Conservation (phyloP, 2,888 invertebrate genomes). For the Chrysotoxum bicinctum region DNA sequence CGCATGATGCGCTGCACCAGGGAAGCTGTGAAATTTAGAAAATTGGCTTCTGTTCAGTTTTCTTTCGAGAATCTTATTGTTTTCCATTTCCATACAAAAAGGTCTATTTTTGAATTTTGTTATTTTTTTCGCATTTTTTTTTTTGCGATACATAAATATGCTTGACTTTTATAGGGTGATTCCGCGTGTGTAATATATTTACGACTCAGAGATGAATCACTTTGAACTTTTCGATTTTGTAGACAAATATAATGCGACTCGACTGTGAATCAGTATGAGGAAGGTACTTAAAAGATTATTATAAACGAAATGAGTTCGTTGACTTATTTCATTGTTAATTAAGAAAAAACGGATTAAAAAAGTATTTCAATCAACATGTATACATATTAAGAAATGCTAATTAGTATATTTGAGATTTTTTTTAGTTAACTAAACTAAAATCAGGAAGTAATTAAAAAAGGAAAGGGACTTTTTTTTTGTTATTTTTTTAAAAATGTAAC, state of each 20-base stretch:
- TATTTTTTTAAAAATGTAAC: no score
- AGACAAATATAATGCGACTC: slow-evolving; percentile 15
- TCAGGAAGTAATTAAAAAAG: no score
- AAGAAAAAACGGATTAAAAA: no score
- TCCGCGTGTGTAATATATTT: slow-evolving; percentile 43
- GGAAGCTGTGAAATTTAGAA: slow-evolving; percentile 52
- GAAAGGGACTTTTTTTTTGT: no score
- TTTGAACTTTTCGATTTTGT: slow-evolving; percentile 44
- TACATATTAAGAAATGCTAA: no score
- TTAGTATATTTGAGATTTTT: no score
- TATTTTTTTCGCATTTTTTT: not conserved
- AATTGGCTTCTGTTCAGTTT: slow-evolving; percentile 56
- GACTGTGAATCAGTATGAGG: slow-evolving; percentile 29
- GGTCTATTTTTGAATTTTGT: slow-evolving; percentile 40
- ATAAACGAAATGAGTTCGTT: slow-evolving; percentile 31
- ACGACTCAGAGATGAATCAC: slow-evolving; percentile 39
- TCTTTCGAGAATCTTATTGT: slow-evolving; percentile 59
- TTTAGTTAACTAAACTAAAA: no score
- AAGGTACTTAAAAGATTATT: slow-evolving; percentile 20
- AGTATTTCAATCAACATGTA: no score
- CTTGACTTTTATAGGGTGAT: slow-evolving; percentile 53
- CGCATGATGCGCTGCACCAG: slow-evolving; percentile 32
- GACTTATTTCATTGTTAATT: not conserved
- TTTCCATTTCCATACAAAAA: slow-evolving; percentile 45
- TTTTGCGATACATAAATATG: slow-evolving; percentile 21